Percentiles rank a stretch among this genome's conserved stretches.
Evolutionary conservation across 2,888 invertebrate genomes (phyloP).

Genomic region (Diplazon laetatorius): DNA sequence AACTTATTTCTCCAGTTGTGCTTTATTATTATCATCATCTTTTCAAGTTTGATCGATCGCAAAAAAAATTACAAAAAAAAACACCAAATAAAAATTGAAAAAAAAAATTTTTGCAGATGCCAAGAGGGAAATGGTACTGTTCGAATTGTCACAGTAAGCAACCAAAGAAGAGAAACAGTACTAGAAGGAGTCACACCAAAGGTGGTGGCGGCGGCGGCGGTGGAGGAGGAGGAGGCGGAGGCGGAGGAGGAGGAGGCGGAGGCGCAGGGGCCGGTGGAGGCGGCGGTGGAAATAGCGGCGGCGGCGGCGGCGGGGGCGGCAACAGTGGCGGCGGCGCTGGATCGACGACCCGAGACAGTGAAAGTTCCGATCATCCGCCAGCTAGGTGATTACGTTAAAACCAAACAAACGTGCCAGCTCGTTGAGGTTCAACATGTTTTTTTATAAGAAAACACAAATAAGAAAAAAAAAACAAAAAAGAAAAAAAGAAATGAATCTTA

Average conservation of each 20-base stretch:
- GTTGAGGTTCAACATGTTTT: conserved; percentile 72
- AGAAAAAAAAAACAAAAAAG: conserved; percentile 21
- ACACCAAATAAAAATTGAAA: too few relatives aligned
- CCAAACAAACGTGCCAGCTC: conserved; percentile 75
- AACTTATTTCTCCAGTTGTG: too few relatives aligned
- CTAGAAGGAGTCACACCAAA: conserved; percentile 81
- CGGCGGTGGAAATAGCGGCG: conserved; percentile 84
- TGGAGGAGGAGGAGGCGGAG: conserved; percentile 70
- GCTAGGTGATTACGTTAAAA: conserved; percentile 83
- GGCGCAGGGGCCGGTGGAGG: not conserved
- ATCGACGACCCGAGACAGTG: conserved; percentile 83
- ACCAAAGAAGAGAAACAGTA: conserved; percentile 85
- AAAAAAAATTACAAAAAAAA: too few relatives aligned
- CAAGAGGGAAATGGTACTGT: conserved; percentile 95
- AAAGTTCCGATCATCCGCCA: conserved; percentile 85
- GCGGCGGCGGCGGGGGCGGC: conserved; percentile 82
- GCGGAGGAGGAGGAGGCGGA: not conserved
- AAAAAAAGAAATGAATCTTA: too few relatives aligned
- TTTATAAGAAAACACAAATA: conserved; percentile 61
- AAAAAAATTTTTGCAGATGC: conserved; percentile 84
- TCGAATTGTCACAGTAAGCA: conserved; percentile 93
- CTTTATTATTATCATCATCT: too few relatives aligned
- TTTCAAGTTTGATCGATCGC: too few relatives aligned
- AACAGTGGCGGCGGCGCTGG: conserved; percentile 38
- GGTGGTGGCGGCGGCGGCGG: conserved; percentile 80